These are phyloP conservation scores for Panthera leo DNA, from an alignment of 2,113 vertebrate genomes.

Conservation along the genomic window DNA sequence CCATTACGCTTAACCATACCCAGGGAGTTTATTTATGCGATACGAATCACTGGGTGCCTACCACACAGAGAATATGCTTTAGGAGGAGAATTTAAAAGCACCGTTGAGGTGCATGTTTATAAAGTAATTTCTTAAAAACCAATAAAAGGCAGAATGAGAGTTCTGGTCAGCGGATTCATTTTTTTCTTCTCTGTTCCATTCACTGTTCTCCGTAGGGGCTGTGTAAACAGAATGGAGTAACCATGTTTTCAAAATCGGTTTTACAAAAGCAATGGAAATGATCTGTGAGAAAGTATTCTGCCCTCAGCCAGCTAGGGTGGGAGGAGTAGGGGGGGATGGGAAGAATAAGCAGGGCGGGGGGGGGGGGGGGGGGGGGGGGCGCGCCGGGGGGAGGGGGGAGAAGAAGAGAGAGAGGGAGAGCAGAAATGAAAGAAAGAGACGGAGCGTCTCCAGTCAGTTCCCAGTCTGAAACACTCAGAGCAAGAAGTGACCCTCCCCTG, in stretches of 20 bases:
- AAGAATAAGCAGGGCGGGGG: not conserved
- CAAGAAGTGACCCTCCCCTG: not conserved
- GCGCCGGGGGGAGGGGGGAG: no score
- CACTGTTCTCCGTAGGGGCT: not conserved
- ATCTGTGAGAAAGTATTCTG: not conserved
- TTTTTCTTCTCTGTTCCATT: not conserved
- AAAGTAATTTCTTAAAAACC: slow-evolving; percentile 39
- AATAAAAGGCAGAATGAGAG: slow-evolving; percentile 18
- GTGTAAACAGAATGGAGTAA: not conserved
- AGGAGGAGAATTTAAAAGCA: slow-evolving; percentile 27
- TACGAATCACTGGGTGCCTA: not conserved
- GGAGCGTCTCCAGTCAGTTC: no score
- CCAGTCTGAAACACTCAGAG: not conserved
- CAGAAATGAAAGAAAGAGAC: not conserved
- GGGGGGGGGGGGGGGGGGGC: not conserved
- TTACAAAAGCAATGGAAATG: not conserved
- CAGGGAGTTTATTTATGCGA: not conserved
- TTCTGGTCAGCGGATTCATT: not conserved
- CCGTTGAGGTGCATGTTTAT: not conserved
- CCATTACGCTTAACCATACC: not conserved
- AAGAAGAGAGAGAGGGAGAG: not conserved
- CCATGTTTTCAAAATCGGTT: not conserved
- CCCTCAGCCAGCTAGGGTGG: not conserved
- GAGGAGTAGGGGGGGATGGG: not conserved
- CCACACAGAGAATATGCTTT: not conserved